Conservation (phyloP, 2,797 vertebrate species). For the Natrix natrix region DNA sequence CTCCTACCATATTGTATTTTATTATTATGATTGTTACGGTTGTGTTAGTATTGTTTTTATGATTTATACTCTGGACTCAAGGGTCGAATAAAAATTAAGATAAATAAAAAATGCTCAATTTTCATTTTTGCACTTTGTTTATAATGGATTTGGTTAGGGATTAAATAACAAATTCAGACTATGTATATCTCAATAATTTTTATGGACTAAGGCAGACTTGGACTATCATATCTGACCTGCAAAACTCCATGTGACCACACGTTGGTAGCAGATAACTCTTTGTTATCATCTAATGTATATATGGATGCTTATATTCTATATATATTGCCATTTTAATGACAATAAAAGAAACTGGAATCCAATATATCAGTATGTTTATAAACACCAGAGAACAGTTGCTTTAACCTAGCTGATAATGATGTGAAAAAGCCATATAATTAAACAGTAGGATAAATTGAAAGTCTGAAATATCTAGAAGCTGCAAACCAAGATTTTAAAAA, state of each 20-base stretch:
- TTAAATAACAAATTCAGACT: neutral
- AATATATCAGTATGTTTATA: neutral
- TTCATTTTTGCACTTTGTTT: neutral
- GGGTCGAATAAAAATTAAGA: neutral
- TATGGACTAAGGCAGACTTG: neutral
- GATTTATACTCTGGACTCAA: neutral
- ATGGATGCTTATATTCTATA: neutral
- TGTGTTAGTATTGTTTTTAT: neutral
- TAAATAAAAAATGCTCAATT: neutral
- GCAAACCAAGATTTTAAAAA: slow-evolving; percentile 30
- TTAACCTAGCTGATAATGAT: neutral
- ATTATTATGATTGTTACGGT: neutral
- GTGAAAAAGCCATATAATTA: neutral
- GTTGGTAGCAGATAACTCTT: neutral
- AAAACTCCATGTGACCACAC: neutral
- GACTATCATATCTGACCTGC: neutral
- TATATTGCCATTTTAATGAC: neutral
- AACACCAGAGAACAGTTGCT: neutral
- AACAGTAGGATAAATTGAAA: neutral
- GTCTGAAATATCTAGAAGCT: neutral
- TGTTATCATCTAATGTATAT: neutral
- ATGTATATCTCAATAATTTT: neutral
- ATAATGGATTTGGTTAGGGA: neutral
- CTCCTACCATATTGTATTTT: neutral
- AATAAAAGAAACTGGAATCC: neutral